Evolutionary conservation across 2,797 vertebrate genomes (phyloP).

Genomic region (Pipistrellus nathusii): DNA sequence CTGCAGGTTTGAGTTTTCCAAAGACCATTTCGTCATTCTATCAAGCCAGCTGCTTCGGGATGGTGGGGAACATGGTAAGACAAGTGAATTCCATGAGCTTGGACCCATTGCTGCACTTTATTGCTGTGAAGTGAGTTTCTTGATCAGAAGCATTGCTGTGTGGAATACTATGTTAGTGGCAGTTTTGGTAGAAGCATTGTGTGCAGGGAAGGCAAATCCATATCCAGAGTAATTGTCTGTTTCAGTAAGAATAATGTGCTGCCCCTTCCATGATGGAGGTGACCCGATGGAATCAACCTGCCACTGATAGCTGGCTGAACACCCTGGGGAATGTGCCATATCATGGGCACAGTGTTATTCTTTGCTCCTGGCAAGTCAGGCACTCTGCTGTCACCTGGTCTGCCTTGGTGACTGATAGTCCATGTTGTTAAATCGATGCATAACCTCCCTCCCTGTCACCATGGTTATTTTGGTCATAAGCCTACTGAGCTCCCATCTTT

Average conservation of each 20-base stretch:
- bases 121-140: neutral
- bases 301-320: neutral
- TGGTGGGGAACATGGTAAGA: neutral
- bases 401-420: neutral
- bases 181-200: neutral
- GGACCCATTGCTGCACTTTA: neutral
- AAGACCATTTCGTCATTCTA: neutral
- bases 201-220: neutral
- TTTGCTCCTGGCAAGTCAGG: neutral
- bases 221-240: neutral
- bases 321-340: neutral
- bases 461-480: neutral
- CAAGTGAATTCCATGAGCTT: neutral
- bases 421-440: neutral
- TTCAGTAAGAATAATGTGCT: neutral
- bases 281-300: neutral
- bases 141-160: neutral
- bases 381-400: neutral
- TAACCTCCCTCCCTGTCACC: neutral
- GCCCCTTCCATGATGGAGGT: neutral
- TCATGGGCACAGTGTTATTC: neutral
- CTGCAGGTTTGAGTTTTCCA: neutral
- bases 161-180: neutral
- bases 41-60: neutral
- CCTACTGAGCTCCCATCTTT: neutral